Conservation (phyloP, 2,888 invertebrate species). For the Philaethria dido region DNA sequence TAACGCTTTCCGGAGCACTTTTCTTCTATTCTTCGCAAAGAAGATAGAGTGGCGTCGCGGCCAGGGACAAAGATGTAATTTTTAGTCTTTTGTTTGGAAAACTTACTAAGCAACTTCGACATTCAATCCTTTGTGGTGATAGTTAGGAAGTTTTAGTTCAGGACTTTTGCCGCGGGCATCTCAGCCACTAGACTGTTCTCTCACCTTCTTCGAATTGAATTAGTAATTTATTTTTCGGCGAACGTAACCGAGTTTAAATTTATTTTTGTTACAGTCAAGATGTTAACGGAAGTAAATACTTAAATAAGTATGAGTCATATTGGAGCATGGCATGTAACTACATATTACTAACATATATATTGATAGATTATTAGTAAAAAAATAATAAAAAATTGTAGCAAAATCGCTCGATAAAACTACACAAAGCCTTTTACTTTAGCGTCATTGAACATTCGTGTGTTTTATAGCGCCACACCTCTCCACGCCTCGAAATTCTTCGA, state of each 20-base stretch:
- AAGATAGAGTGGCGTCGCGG: conserved; percentile 37
- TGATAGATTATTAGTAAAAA: too few relatives aligned
- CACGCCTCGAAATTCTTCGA: conserved; percentile 58
- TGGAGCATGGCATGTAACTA: too few relatives aligned
- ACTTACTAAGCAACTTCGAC: conserved; percentile 77
- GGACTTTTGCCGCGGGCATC: conserved; percentile 39
- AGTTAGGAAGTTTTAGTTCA: conserved; percentile 64
- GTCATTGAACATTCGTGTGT: conserved; percentile 48
- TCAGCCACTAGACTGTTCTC: conserved; percentile 28
- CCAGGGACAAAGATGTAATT: conserved; percentile 60
- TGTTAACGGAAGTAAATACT: too few relatives aligned
- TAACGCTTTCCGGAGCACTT: conserved; percentile 33
- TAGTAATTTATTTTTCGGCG: conserved; percentile 21
- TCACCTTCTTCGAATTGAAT: conserved; percentile 41
- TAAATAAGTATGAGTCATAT: too few relatives aligned
- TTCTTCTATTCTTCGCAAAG: conserved; percentile 32
- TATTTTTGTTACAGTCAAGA: too few relatives aligned
- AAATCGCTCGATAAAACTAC: conserved; percentile 22
- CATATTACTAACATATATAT: too few relatives aligned
- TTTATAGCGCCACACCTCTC: conserved; percentile 52
- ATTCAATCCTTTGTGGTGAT: conserved; percentile 77
- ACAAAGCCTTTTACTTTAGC: conserved; percentile 45
- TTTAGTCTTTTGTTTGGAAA: conserved; percentile 69
- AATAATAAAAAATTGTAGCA: conserved; percentile 1
- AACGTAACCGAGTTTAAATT: neutral